Conservation (phyloP, 2,113 vertebrate species). For the Otocyon megalotis region DNA sequence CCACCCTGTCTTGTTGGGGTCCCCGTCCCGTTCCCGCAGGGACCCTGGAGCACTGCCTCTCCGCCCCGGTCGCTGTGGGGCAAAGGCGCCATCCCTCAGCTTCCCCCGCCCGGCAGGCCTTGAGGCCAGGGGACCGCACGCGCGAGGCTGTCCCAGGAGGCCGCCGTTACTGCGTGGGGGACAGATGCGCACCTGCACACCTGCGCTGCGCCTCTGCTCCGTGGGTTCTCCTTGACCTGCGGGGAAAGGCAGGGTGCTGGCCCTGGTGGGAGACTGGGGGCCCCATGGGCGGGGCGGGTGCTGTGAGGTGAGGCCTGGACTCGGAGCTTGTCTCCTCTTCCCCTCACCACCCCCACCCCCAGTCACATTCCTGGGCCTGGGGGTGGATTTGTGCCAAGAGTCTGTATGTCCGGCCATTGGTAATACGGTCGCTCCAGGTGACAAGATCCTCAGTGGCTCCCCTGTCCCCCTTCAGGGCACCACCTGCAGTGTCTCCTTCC, state of each 20-base stretch:
- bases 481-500: background rate
- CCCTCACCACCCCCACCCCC: too few species aligned
- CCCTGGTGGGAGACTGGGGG: background rate
- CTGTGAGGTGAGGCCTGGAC: too few species aligned
- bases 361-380: fast-evolving
- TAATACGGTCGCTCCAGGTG: fast-evolving
- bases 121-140: background rate
- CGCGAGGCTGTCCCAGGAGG: background rate
- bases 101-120: background rate
- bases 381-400: fast-evolving
- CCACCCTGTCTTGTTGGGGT: background rate
- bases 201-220: background rate
- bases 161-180: background rate
- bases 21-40: background rate
- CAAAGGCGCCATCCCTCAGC: background rate
- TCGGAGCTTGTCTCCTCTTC: background rate
- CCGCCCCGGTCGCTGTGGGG: fast-evolving
- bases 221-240: fast-evolving
- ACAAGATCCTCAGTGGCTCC: fast-evolving
- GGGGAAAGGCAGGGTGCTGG: too few species aligned
- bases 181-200: fast-evolving
- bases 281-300: background rate
- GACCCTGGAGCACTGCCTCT: background rate
- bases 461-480: fast-evolving
- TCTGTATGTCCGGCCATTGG: background rate